Conservation (phyloP, 1,140 invertebrate genomes). For the Papilio helenus region DNA sequence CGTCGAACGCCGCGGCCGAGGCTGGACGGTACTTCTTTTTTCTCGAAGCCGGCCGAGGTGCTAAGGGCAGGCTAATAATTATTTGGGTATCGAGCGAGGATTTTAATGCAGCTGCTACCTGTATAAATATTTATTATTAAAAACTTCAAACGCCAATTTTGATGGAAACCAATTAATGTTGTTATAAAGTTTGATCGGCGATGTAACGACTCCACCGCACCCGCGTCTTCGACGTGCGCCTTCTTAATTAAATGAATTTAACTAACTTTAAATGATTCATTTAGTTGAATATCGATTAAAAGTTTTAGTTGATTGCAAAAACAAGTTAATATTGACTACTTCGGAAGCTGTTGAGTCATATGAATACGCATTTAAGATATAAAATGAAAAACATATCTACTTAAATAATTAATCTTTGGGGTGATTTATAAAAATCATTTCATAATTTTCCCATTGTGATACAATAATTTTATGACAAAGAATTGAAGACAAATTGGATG, state of each 20-base stretch:
- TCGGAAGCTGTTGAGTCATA: background rate
- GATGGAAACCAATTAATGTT: constrained; percentile 74
- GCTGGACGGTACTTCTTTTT: constrained; percentile 72
- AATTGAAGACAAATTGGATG: too few species aligned
- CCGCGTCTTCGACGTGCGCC: background rate
- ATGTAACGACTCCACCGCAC: constrained; percentile 44
- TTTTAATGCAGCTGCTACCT: constrained; percentile 82
- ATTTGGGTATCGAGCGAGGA: constrained; percentile 79
- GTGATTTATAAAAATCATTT: too few species aligned
- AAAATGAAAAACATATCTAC: background rate
- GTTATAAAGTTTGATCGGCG: constrained; percentile 61
- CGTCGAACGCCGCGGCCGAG: constrained; percentile 70
- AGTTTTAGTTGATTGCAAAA: constrained; percentile 17
- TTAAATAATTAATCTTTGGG: too few species aligned
- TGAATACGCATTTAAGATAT: background rate
- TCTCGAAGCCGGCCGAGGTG: constrained; percentile 73
- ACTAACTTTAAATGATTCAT: constrained; percentile 17
- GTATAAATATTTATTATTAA: constrained; percentile 83
- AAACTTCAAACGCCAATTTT: constrained; percentile 76
- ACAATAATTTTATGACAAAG: too few species aligned
- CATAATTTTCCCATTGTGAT: too few species aligned
- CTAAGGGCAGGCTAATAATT: constrained; percentile 82
- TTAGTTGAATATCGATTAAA: background rate
- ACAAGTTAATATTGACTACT: constrained; percentile 4
- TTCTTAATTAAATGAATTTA: constrained; percentile 34